Evolutionary conservation across 2,888 invertebrate genomes (phyloP).

Genomic region (Minunthozetes semirufus): DNA sequence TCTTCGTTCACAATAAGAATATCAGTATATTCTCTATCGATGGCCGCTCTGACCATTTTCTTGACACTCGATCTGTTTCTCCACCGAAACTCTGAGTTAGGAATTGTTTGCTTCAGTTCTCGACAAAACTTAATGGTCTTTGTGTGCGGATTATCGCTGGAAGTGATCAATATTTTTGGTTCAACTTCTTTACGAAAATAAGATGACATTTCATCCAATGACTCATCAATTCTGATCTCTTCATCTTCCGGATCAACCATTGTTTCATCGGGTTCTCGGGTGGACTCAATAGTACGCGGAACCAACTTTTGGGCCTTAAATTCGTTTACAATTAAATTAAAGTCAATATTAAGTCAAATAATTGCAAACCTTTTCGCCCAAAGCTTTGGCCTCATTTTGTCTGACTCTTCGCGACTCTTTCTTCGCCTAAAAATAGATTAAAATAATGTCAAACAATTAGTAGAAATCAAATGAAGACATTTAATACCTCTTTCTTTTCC

Average conservation of each 20-base stretch:
- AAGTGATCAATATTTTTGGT: slow-evolving; percentile 94
- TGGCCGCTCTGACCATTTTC: slow-evolving; percentile 79
- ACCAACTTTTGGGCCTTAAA: slow-evolving; percentile 55
- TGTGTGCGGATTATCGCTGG: slow-evolving; percentile 77
- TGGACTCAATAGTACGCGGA: slow-evolving; percentile 88
- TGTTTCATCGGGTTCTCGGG: slow-evolving; percentile 86
- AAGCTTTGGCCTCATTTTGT: slow-evolving; percentile 35
- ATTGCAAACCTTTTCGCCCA: slow-evolving; percentile 36
- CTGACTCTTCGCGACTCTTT: slow-evolving; percentile 36
- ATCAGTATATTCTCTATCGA: slow-evolving; percentile 70
- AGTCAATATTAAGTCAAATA: not conserved
- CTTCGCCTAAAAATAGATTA: slow-evolving; percentile 28
- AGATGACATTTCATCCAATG: slow-evolving; percentile 76
- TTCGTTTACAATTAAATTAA: not conserved
- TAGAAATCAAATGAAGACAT: not conserved
- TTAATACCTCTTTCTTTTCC: slow-evolving; percentile 35
- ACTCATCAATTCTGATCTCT: slow-evolving; percentile 56
- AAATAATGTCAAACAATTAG: not conserved
- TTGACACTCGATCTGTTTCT: slow-evolving; percentile 84
- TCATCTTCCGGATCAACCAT: slow-evolving; percentile 62
- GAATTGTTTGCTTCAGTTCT: slow-evolving; percentile 82
- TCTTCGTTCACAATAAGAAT: slow-evolving; percentile 91
- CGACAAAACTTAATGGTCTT: slow-evolving; percentile 87
- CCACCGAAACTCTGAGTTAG: slow-evolving; percentile 78
- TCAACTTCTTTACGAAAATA: slow-evolving; percentile 78